Conservation (phyloP, 2,888 invertebrate genomes). For the Oxytorus armatus region DNA sequence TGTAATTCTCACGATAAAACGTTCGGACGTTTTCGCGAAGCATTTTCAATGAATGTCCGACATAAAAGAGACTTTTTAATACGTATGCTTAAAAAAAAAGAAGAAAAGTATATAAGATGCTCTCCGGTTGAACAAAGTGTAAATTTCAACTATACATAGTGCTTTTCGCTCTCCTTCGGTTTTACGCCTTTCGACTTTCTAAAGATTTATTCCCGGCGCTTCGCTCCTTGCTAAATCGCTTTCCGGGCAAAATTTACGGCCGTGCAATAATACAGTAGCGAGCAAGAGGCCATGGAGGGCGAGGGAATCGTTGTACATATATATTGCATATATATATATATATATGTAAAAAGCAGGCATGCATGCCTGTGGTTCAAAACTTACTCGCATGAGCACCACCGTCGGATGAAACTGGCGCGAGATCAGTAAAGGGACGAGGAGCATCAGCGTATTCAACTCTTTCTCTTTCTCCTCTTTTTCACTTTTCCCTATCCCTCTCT, state of each 20-base stretch:
- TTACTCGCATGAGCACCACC: slow-evolving; percentile 32
- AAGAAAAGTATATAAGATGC: no score
- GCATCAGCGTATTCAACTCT: slow-evolving; percentile 10
- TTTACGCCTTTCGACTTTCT: slow-evolving; percentile 84
- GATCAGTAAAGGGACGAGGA: slow-evolving; percentile 14
- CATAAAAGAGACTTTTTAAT: no score
- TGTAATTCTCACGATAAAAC: no score
- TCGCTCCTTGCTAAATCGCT: slow-evolving; percentile 83
- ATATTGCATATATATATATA: no score
- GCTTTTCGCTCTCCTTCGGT: slow-evolving; percentile 69
- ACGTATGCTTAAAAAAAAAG: no score
- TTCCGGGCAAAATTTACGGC: slow-evolving; percentile 84
- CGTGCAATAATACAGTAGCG: slow-evolving; percentile 80
- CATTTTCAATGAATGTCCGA: no score
- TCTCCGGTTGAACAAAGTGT: no score
- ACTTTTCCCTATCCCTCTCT: no score
- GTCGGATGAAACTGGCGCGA: slow-evolving; percentile 17
- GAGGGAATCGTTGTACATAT: slow-evolving; percentile 19
- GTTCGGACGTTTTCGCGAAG: no score
- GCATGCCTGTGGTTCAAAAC: slow-evolving; percentile 21
- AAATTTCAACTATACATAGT: no score
- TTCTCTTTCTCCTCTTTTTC: neutral
- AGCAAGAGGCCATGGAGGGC: slow-evolving; percentile 28
- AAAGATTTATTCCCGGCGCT: slow-evolving; percentile 84
- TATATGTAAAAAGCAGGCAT: slow-evolving; percentile 61